Base-by-base conservation (phyloP, 2,797 vertebrate species). In the Eidolon dupreanum region DNA sequence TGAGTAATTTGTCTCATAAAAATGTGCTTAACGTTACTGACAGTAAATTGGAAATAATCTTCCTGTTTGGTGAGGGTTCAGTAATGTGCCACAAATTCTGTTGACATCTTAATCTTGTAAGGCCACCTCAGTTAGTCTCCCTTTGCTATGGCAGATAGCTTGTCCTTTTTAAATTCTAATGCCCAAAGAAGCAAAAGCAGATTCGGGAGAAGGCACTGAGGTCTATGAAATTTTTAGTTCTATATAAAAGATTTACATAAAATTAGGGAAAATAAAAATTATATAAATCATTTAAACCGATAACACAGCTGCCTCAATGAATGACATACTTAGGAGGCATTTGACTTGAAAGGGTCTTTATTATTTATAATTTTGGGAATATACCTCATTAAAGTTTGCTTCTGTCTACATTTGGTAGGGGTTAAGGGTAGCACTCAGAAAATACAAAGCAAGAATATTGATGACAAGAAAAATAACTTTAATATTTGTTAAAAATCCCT, bases 1-100 rank as follows among this genome's bases (percentile, higher is more conserved):
- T 38, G 59, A 95, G 55, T 75, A 92, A 92, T 59, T 77, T 92
- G 55, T 68, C n/a, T 78, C 88, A 59, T 10, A 61, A 51, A 93
- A 95, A 88, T 90, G 8, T 71, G 57, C 26, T 79, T 84, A 63
- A 63, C 15, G 75, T 79, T 24, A 88, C 17, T 81, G 51, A 73
- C 36, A 95, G 66, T 71, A 71, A 93, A 66, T 57, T 82, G 81
- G 68, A 95, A 93, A 75, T 33, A 3, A 84, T 87, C 20, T 49
- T 53, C 26, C 28, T 8, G 17, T 22, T 31, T 71, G 49, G 31
- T 77, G 66, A 31, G 12, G 2, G 6, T 84, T 79, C 31, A 51
- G 65, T 26, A 46, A 68, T 13, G 1, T 28, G 70, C 26, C 26
- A 3, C 33, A 38, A 41, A 36, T 57, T n/a, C 59, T 77, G 38